A percentile compares a stretch with the other conserved stretches of the same genome.
These are phyloP conservation scores for Chloroclystis v-ata DNA, from an alignment of 2,888 invertebrate genomes.

Conservation along the genomic window DNA sequence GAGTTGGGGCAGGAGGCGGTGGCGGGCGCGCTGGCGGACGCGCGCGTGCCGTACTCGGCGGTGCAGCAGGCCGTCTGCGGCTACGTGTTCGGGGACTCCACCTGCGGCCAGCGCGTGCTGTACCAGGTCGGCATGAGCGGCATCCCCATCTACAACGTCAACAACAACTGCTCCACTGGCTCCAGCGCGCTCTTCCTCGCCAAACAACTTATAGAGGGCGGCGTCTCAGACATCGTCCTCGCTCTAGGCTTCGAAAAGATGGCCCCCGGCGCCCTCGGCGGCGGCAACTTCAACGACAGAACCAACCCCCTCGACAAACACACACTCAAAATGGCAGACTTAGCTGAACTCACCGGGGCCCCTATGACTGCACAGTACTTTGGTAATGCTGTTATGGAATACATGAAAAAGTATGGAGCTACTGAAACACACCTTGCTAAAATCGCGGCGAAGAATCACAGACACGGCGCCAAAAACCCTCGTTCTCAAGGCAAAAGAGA, in stretches of 20 bases:
- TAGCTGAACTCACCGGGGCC: conserved; percentile 86
- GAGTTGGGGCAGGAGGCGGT: conserved; percentile 97
- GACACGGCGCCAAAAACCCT: conserved; percentile 97
- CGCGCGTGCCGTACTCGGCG: conserved; percentile 84
- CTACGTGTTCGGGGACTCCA: conserved; percentile 97
- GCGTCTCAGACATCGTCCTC: conserved; percentile 90
- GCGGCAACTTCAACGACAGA: conserved; percentile 86
- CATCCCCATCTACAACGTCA: conserved; percentile 98
- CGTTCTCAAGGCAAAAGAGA: conserved; percentile 96
- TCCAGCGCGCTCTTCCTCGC: conserved; percentile 93
- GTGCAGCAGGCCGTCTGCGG: conserved; percentile 95
- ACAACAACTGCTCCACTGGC: conserved; percentile 99
- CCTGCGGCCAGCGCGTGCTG: conserved; percentile 95
- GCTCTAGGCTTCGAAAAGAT: conserved; percentile 99
- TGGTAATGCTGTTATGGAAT: conserved; percentile 96
- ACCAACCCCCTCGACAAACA: conserved; percentile 94
- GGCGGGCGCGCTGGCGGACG: conserved; percentile 90
- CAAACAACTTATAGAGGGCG: conserved; percentile 94
- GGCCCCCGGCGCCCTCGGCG: conserved; percentile 92
- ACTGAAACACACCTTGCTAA: conserved; percentile 96
- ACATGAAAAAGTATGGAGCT: conserved; percentile 97
- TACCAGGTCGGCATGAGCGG: conserved; percentile 97
- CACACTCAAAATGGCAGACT: conserved; percentile 89
- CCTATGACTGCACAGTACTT: conserved; percentile 97
- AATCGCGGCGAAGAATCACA: conserved; percentile 98